Evolutionary conservation across 1,140 invertebrate species (phyloP).

Genomic region (Euwallacea similis): DNA sequence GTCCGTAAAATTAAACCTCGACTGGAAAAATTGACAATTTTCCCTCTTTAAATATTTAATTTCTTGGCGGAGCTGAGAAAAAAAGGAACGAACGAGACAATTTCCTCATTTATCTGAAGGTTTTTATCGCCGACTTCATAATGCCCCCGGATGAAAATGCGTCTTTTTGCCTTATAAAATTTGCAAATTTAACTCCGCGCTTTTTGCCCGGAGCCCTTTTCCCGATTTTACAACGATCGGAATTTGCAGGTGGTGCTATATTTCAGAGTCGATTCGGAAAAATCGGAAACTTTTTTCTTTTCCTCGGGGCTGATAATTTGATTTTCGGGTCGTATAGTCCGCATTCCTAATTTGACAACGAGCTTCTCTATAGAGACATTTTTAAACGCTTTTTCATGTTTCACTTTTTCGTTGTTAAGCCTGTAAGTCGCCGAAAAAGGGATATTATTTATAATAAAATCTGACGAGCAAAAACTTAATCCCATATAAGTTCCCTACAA

Average conservation of each 20-base stretch:
- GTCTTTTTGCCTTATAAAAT: conserved; percentile 25
- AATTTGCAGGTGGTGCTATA: conserved; percentile 28
- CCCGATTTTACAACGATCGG: conserved; percentile 25
- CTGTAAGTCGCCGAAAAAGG: no score
- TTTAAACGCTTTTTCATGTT: no score
- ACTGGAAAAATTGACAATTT: conserved; percentile 12
- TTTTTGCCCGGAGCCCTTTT: conserved; percentile 18
- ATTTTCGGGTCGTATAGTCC: no score
- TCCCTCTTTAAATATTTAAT: conserved; percentile 17
- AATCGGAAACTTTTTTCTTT: conserved; percentile 5
- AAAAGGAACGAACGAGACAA: conserved; percentile 6
- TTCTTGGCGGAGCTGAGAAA: conserved; percentile 2
- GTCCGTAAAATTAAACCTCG: conserved; percentile 7
- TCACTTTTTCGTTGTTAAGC: no score
- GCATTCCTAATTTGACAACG: no score
- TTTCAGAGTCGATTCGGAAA: conserved; percentile 28
- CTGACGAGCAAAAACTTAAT: conserved; percentile 5
- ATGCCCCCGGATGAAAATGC: conserved; percentile 14
- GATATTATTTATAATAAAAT: no score
- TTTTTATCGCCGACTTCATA: conserved; percentile 24
- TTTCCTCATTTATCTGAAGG: conserved; percentile 17
- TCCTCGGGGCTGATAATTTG: neutral
- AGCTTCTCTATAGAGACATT: no score
- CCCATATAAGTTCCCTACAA: neutral
- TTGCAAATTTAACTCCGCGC: conserved; percentile 19